Conservation (phyloP, 2,888 invertebrate genomes). For the Horisme vitalbata region DNA sequence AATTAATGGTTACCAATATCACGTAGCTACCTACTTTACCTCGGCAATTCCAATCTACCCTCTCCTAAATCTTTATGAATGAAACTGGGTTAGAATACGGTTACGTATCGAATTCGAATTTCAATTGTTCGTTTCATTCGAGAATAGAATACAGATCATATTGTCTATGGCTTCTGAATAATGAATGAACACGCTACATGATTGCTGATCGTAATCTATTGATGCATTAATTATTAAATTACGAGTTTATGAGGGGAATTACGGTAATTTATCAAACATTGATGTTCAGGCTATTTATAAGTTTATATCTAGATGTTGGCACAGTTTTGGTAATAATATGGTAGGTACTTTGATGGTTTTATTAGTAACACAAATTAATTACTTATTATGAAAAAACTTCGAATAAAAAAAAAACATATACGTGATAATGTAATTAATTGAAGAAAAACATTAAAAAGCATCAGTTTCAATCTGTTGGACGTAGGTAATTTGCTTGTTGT, state of each 20-base stretch:
- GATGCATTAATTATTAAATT: conserved; percentile 13
- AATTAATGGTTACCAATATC: not conserved
- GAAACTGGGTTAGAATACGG: conserved; percentile 11
- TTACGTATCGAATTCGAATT: conserved; percentile 24
- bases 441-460: no score
- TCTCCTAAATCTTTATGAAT: conserved; percentile 5
- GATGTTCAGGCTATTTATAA: conserved; percentile 4
- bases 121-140: conserved; percentile 14
- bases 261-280: not conserved
- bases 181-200: conserved; percentile 24
- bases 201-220: conserved; percentile 25
- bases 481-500: no score
- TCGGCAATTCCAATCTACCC: not conserved
- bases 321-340: conserved; percentile 7
- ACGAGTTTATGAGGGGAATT: conserved; percentile 1
- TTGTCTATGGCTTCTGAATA: conserved; percentile 24
- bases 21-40: not conserved
- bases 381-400: no score
- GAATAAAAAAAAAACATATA: no score
- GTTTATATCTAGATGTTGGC: conserved; percentile 6
- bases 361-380: no score
- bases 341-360: no score
- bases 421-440: no score
- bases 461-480: no score
- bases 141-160: conserved; percentile 14